These are phyloP conservation scores for Nephotettix cincticeps DNA, from an alignment of 1,140 invertebrate genomes.

Conservation along the genomic window DNA sequence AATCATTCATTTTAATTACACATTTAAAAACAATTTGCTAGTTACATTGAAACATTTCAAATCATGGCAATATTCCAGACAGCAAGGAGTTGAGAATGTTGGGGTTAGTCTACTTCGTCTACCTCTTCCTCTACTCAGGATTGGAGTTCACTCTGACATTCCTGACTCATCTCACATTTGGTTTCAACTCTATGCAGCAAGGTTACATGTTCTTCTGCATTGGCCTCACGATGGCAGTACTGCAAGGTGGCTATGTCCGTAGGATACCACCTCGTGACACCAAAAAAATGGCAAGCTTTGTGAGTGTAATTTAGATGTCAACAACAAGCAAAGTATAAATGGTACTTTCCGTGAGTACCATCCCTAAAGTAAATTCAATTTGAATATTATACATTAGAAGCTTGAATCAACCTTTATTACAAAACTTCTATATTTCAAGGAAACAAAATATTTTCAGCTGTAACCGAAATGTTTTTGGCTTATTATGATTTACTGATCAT, in stretches of 20 bases:
- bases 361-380: no score
- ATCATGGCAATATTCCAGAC: slow-evolving; percentile 52
- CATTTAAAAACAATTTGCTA: not conserved
- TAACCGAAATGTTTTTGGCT: no score
- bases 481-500: no score
- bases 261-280: slow-evolving; percentile 75
- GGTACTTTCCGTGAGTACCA: no score
- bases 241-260: slow-evolving; percentile 90
- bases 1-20: not conserved
- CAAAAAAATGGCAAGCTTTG: slow-evolving; percentile 66
- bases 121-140: slow-evolving; percentile 95
- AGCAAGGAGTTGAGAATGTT: slow-evolving; percentile 65
- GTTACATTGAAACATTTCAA: not conserved
- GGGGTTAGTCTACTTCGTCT: slow-evolving; percentile 90
- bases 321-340: no score
- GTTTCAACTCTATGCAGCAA: slow-evolving; percentile 93
- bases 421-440: no score
- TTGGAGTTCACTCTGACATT: slow-evolving; percentile 98
- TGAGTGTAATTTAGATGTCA: no score
- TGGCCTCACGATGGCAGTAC: slow-evolving; percentile 87
- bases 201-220: slow-evolving; percentile 97
- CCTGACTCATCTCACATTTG: slow-evolving; percentile 89
- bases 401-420: no score
- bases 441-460: no score
- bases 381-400: no score